Percentiles rank a stretch among this genome's conserved stretches.
Evolutionary conservation across 1,140 invertebrate genomes (phyloP).

Genomic region (Aphelenchoides fujianensis): DNA sequence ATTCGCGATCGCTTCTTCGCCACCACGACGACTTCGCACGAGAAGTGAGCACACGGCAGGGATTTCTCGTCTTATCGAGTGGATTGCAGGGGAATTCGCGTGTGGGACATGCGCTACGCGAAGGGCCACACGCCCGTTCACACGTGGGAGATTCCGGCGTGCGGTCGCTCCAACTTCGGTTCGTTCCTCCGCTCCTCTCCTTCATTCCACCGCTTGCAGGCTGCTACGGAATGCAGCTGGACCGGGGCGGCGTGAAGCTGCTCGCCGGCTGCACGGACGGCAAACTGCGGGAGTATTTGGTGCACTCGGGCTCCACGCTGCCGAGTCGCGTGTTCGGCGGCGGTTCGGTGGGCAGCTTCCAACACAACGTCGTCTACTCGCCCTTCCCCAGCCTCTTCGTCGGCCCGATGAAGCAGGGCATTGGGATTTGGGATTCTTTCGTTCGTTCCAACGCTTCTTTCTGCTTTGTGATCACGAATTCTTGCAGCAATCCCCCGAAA

Average conservation of each 20-base stretch:
- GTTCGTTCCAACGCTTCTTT: too few species aligned
- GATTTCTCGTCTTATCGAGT: too few species aligned
- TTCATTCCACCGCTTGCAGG: background rate
- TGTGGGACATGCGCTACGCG: background rate
- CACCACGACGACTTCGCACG: background rate
- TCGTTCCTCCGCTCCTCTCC: background rate
- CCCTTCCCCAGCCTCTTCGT: background rate
- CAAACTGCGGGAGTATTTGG: background rate
- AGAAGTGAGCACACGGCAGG: too few species aligned
- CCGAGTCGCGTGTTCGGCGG: background rate
- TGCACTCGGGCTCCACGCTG: background rate
- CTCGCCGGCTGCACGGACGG: background rate
- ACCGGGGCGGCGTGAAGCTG: background rate
- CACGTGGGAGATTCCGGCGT: background rate
- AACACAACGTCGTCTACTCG: background rate
- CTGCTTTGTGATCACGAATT: too few species aligned
- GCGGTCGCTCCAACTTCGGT: background rate
- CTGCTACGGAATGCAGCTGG: background rate
- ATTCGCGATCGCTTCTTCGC: background rate
- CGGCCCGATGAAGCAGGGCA: background rate
- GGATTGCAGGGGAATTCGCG: background rate
- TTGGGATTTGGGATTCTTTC: constrained; percentile 12
- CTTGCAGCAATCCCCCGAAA: too few species aligned
- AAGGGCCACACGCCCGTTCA: background rate
- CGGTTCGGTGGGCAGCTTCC: background rate